phyloP scores from a whole-genome alignment of 1,140 invertebrate species.

The Drosophila burlai region DNA sequence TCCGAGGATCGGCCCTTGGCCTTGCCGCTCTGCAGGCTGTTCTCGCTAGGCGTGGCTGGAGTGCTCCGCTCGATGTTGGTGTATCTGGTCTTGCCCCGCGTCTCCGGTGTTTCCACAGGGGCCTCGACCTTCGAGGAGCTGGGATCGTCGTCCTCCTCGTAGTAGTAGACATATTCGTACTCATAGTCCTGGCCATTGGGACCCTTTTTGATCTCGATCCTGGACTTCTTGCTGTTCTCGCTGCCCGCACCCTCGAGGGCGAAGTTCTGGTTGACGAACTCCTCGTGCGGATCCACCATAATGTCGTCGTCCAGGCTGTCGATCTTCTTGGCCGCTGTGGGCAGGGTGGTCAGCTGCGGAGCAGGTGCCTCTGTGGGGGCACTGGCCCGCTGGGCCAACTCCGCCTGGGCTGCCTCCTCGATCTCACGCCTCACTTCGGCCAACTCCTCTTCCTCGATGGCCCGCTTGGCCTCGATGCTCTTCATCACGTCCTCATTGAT shows the following conservation, averaged over 20 bases:
- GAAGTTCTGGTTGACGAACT: conserved; percentile 77
- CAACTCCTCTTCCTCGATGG: conserved; percentile 80
- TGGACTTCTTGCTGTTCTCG: conserved; percentile 87
- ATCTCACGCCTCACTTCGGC: conserved; percentile 72
- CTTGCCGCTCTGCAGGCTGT: conserved; percentile 87
- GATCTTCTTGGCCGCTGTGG: conserved; percentile 56
- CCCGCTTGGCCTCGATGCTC: conserved; percentile 83
- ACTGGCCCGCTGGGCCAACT: conserved; percentile 32
- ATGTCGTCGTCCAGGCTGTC: conserved; percentile 68
- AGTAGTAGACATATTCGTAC: conserved; percentile 95
- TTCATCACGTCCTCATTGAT: conserved; percentile 85
- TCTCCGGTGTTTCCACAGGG: conserved; percentile 32
- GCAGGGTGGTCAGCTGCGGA: conserved; percentile 57
- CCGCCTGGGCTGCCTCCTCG: conserved; percentile 56
- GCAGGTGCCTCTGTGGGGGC: conserved; percentile 50
- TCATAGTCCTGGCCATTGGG: conserved; percentile 96
- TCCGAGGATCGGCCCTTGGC: conserved; percentile 83
- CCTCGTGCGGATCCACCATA: conserved; percentile 68
- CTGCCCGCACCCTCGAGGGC: conserved; percentile 76
- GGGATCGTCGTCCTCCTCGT: conserved; percentile 93
- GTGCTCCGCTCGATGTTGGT: conserved; percentile 89
- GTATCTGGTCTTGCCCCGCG: conserved; percentile 88
- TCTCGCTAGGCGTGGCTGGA: conserved; percentile 84
- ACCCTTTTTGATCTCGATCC: conserved; percentile 93
- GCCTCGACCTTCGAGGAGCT: conserved; percentile 57